Conservation (phyloP, 2,113 vertebrate species). For the human (Homo sapiens) region DNA sequence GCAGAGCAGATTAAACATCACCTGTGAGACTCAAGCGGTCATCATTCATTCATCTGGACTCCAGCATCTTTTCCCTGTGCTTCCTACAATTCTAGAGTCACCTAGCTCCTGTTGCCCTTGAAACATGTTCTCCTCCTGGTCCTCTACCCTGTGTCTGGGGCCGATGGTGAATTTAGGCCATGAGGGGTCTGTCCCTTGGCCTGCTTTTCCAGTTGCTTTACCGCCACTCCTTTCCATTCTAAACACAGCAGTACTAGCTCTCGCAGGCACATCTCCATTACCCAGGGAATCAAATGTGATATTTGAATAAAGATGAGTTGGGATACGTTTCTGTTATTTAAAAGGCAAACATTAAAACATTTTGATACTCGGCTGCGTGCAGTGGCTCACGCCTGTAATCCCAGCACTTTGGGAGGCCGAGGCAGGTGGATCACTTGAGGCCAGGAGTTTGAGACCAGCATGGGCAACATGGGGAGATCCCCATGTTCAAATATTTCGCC, state of each 20-base stretch:
- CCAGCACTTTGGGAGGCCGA: no score
- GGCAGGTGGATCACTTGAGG: no score
- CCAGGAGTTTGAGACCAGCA: no score
- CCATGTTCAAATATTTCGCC: not conserved
- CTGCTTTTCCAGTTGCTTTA: rapidly evolving
- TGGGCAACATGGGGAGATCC: no score
- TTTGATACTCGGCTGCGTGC: not conserved
- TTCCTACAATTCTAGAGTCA: rapidly evolving
- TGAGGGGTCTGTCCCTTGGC: not conserved
- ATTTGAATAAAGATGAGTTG: not conserved
- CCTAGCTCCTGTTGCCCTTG: rapidly evolving
- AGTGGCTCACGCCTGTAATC: no score
- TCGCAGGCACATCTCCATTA: not conserved
- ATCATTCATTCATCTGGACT: rapidly evolving
- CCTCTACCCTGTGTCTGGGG: not conserved
- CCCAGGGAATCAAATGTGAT: not conserved
- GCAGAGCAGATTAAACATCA: rapidly evolving
- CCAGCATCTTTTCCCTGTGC: rapidly evolving
- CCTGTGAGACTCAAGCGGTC: rapidly evolving
- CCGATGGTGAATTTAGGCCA: rapidly evolving
- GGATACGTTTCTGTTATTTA: not conserved
- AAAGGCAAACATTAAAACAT: not conserved
- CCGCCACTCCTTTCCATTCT: not conserved
- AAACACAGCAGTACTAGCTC: not conserved
- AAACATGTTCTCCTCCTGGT: not conserved